These are phyloP conservation scores for Atta cephalotes DNA, from an alignment of 1,140 invertebrate species.

Conservation along the genomic window DNA sequence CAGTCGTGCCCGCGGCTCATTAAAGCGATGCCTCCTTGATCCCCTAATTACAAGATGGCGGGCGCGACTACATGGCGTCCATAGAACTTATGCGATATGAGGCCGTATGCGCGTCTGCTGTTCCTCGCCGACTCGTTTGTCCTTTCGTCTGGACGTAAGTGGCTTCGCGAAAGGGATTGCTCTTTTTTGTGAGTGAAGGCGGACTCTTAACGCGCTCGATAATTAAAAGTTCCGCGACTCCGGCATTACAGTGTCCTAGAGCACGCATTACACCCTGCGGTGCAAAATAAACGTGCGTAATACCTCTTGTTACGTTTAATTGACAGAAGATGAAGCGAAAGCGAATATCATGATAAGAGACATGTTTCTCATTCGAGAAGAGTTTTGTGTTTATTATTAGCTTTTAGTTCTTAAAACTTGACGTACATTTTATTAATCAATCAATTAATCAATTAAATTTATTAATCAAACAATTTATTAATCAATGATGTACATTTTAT, in stretches of 20 bases:
- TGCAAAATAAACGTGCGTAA: not conserved
- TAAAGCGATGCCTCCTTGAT: slow-evolving; percentile 84
- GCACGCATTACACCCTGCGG: not conserved
- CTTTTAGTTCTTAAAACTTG: not conserved
- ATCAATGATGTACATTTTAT: not conserved
- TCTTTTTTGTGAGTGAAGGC: slow-evolving; percentile 1
- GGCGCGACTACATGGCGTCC: slow-evolving; percentile 80
- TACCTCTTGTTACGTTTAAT: not conserved
- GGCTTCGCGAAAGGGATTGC: not conserved
- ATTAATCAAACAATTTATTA: too few relatives aligned
- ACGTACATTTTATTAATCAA: not conserved
- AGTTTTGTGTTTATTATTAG: not conserved
- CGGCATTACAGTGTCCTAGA: not conserved
- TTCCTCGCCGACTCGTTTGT: slow-evolving; percentile 24
- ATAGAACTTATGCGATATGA: slow-evolving; percentile 59
- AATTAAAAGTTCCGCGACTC: slow-evolving; percentile 32
- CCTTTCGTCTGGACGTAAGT: not conserved
- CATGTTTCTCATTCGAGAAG: not conserved
- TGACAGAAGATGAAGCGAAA: not conserved
- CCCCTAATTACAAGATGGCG: slow-evolving; percentile 85
- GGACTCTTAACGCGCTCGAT: slow-evolving; percentile 1
- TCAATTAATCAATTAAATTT: too few relatives aligned
- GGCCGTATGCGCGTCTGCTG: slow-evolving; percentile 6
- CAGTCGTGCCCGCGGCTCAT: slow-evolving; percentile 80
- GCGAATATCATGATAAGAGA: not conserved